Evolutionary conservation across 2,888 invertebrate species (phyloP).

Genomic region (Timandra comae): DNA sequence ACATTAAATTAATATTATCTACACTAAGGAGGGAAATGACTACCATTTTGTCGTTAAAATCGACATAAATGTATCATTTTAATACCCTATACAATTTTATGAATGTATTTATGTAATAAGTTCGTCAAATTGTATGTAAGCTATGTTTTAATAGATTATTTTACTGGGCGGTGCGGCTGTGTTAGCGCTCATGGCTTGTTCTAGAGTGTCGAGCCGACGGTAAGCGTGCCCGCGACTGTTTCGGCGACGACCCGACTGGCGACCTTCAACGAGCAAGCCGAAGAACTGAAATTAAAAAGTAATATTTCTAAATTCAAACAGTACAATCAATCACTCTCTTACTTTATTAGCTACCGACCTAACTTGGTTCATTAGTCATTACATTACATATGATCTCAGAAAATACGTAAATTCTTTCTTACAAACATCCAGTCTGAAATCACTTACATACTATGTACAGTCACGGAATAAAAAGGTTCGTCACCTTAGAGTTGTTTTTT

Average conservation of each 20-base stretch:
- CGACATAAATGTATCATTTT: too few relatives aligned
- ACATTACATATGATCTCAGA: too few relatives aligned
- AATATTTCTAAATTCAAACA: too few relatives aligned
- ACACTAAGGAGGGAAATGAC: neutral
- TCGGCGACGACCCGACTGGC: constrained; percentile 54
- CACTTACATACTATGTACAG: too few relatives aligned
- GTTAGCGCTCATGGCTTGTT: constrained; percentile 63
- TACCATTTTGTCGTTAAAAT: neutral
- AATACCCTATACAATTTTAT: too few relatives aligned
- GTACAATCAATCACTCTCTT: too few relatives aligned
- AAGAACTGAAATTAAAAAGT: constrained; percentile 54
- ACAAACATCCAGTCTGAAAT: too few relatives aligned
- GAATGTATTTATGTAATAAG: neutral
- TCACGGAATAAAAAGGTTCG: too few relatives aligned
- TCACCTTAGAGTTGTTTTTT: too few relatives aligned
- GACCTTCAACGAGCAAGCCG: constrained; percentile 60
- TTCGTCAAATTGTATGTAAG: constrained; percentile 1
- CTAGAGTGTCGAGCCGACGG: constrained; percentile 62
- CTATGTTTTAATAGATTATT: constrained; percentile 52
- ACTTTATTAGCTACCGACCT: too few relatives aligned
- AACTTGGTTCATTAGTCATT: too few relatives aligned
- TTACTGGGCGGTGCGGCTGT: constrained; percentile 62
- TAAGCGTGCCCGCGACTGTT: constrained; percentile 66
- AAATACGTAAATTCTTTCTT: too few relatives aligned
- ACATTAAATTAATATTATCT: constrained; percentile 5